These are phyloP conservation scores for Nemotelus nigrinus DNA, from an alignment of 2,888 invertebrate genomes.

Conservation along the genomic window DNA sequence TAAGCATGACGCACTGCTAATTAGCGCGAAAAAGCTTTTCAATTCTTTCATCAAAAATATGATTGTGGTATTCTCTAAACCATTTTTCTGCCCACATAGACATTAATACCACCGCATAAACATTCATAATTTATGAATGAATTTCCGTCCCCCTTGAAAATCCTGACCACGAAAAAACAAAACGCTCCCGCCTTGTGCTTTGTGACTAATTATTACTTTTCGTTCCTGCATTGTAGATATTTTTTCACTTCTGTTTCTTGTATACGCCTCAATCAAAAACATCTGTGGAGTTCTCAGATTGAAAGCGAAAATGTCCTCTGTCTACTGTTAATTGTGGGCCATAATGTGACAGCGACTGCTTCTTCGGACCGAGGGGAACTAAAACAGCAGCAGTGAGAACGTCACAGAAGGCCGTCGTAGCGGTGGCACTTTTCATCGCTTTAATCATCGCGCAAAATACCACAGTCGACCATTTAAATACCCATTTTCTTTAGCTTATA, in stretches of 20 bases:
- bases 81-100: too few species aligned
- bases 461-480: constrained; percentile 25
- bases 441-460: neutral
- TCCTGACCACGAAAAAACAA: too few species aligned
- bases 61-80: too few species aligned
- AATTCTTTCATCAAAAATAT: too few species aligned
- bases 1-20: too few species aligned
- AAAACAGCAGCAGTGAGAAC: neutral
- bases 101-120: too few species aligned
- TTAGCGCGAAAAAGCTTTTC: too few species aligned
- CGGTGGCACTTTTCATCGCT: neutral
- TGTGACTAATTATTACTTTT: constrained; percentile 24
- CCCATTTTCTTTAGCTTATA: constrained; percentile 22
- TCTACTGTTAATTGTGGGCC: constrained; percentile 4
- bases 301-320: constrained; percentile 32
- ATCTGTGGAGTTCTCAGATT: constrained; percentile 34
- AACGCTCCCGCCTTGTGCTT: neutral
- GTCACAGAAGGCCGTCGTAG: neutral
- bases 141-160: too few species aligned
- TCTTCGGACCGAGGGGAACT: neutral
- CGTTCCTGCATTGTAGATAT: neutral
- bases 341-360: neutral
- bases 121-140: too few species aligned
- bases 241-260: neutral
- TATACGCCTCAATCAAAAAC: constrained; percentile 19